A percentile compares a stretch with the other conserved stretches of the same genome.
Conservation (phyloP, 2,113 vertebrate species). For the Halichoerus grypus region DNA sequence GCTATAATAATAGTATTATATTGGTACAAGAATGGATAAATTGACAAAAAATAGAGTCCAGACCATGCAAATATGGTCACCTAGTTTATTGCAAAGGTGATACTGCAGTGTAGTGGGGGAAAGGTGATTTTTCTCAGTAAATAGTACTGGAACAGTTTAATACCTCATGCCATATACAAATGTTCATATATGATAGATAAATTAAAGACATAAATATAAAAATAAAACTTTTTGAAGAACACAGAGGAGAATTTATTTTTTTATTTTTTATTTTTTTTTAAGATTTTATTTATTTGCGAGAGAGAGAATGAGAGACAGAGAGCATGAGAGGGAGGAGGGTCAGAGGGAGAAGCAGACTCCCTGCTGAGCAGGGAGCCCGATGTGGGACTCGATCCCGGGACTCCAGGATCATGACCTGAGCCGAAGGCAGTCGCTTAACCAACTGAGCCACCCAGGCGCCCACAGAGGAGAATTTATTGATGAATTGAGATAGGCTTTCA, state of each 20-base stretch:
- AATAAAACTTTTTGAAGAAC: background rate
- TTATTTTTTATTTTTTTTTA: too few species aligned
- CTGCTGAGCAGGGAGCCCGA: too few species aligned
- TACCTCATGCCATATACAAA: background rate
- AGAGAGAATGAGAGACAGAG: too few species aligned
- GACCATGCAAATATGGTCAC: background rate
- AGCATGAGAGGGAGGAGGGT: too few species aligned
- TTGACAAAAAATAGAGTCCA: background rate
- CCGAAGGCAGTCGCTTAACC: too few species aligned
- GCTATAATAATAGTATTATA: background rate
- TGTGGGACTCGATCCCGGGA: too few species aligned
- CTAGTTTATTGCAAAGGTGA: background rate
- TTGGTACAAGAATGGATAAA: background rate
- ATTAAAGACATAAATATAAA: background rate
- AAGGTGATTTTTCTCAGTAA: background rate
- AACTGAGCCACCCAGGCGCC: too few species aligned
- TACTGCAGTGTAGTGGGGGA: background rate
- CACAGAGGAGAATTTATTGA: background rate
- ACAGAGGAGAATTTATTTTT: background rate
- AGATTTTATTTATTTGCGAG: too few species aligned
- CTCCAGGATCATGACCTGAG: too few species aligned
- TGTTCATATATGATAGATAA: background rate
- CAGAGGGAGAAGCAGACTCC: too few species aligned
- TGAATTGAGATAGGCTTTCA: background rate
- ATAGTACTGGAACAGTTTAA: background rate